Evolutionary conservation across 2,113 vertebrate genomes (phyloP).

Genomic region (Struthio camelus): DNA sequence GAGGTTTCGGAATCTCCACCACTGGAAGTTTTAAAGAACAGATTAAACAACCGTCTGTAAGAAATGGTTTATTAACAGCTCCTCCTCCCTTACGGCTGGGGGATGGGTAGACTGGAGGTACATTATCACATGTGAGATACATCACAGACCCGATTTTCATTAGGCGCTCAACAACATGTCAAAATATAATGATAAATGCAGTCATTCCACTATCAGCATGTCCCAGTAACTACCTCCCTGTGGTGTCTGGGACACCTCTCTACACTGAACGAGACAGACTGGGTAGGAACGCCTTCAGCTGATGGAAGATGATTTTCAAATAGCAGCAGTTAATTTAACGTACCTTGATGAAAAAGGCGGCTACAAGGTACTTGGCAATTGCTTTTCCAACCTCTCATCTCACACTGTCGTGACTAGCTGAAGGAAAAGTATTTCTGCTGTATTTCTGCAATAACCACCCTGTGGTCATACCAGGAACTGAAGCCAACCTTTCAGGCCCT

Average conservation of each 20-base stretch:
- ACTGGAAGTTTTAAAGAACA: not conserved
- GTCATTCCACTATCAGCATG: not conserved
- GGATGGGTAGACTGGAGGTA: not conserved
- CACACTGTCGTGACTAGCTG: not conserved
- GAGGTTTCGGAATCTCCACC: not conserved
- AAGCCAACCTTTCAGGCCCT: not conserved
- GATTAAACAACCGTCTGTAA: not conserved
- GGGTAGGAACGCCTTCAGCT: not conserved
- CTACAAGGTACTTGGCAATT: not conserved
- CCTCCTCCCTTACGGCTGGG: not conserved
- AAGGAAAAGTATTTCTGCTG: not conserved
- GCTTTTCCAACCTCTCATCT: not conserved
- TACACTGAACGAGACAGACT: fast-evolving
- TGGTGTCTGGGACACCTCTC: not conserved
- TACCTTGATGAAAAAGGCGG: not conserved
- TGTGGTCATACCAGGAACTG: not conserved
- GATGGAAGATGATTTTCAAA: not conserved
- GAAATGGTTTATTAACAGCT: not conserved
- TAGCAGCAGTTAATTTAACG: not conserved
- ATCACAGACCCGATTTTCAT: not conserved
- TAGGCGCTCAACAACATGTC: not conserved
- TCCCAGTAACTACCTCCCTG: not conserved
- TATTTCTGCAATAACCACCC: not conserved
- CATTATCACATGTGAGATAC: not conserved
- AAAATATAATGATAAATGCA: not conserved